Evolutionary conservation across 1,140 invertebrate genomes (phyloP).

Genomic region (Theocolax elegans): DNA sequence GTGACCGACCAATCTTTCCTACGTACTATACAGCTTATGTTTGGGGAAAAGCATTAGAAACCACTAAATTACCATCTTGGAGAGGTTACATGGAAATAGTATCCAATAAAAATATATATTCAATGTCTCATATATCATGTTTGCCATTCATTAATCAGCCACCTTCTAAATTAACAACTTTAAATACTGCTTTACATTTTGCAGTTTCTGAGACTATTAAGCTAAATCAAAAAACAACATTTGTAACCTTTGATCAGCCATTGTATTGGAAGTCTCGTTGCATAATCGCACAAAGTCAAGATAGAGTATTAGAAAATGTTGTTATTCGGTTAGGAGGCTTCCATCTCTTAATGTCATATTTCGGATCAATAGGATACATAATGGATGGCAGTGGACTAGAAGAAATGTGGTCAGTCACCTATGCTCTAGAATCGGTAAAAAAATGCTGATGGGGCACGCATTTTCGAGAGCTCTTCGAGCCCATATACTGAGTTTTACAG

Average conservation of each 20-base stretch:
- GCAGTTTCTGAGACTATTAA: constrained; percentile 36
- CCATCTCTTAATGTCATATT: constrained; percentile 59
- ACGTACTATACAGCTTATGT: constrained; percentile 4
- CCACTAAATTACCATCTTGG: constrained; percentile 13
- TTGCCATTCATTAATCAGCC: constrained; percentile 44
- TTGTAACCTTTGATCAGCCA: constrained; percentile 57
- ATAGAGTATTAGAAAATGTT: constrained; percentile 36
- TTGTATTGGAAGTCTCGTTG: constrained; percentile 45
- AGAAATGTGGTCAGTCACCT: no score
- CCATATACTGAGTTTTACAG: constrained; percentile 43
- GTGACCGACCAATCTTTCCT: background rate
- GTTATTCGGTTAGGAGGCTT: constrained; percentile 50
- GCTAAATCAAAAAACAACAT: constrained; percentile 45
- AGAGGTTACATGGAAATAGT: constrained; percentile 38
- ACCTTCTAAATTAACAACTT: constrained; percentile 41
- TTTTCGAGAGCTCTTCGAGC: constrained; percentile 55
- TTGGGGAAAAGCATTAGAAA: constrained; percentile 12
- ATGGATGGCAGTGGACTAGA: constrained; percentile 61
- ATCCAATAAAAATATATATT: background rate
- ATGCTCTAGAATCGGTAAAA: constrained; percentile 57
- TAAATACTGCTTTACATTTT: constrained; percentile 39
- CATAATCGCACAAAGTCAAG: constrained; percentile 38
- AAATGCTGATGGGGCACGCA: constrained; percentile 58
- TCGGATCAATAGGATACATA: constrained; percentile 60
- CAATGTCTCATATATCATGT: constrained; percentile 27